Evolutionary conservation across 2,797 vertebrate species (phyloP).

Genomic region (Poecilia gillii): DNA sequence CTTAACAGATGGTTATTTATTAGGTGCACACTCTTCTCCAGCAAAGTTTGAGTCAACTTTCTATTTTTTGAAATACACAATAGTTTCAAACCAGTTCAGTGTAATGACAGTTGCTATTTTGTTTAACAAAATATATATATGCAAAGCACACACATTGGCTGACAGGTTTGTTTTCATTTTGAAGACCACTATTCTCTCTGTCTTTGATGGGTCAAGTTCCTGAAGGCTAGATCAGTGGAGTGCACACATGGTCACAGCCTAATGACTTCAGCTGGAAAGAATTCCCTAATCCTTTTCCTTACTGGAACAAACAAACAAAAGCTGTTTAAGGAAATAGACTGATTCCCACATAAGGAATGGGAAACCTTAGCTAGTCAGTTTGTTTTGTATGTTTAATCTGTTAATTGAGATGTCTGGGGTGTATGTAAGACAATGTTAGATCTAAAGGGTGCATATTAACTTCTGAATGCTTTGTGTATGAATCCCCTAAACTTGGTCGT

Average conservation of each 20-base stretch:
- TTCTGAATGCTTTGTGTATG: neutral
- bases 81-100: neutral
- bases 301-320: neutral
- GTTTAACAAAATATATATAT: neutral
- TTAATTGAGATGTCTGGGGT: neutral
- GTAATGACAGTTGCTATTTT: neutral
- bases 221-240: neutral
- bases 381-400: neutral
- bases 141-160: neutral
- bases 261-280: neutral
- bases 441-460: neutral
- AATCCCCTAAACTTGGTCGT: neutral
- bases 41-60: neutral
- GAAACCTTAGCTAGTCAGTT: neutral
- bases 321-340: neutral
- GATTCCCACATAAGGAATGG: too few relatives aligned
- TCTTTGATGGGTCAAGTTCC: neutral
- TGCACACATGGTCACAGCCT: neutral
- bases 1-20: neutral
- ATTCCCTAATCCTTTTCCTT: neutral
- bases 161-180: neutral
- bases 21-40: too few relatives aligned
- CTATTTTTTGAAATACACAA: neutral
- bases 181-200: neutral
- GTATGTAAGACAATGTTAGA: neutral